phyloP scores from a whole-genome alignment of 2,113 vertebrate genomes.

The Periophthalmodon schlosseri region DNA sequence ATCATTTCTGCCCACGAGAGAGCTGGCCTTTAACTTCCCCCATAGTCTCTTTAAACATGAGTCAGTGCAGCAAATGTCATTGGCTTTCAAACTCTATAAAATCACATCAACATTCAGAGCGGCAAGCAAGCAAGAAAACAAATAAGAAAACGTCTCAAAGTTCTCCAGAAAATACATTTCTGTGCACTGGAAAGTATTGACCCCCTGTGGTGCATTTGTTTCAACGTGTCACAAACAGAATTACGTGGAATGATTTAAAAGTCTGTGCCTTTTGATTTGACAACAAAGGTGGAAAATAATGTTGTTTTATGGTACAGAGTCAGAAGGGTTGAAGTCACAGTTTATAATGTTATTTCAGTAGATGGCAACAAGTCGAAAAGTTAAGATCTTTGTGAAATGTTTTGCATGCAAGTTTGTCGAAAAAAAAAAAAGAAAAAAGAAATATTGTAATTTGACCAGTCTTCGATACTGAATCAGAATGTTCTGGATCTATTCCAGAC shows the following conservation, averaged over 20 bases:
- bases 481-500: no score
- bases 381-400: no score
- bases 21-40: constrained; percentile 16
- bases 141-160: neutral
- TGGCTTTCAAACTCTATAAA: constrained; percentile 12
- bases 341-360: neutral
- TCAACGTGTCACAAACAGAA: neutral
- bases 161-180: neutral
- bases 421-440: no score
- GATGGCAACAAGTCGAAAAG: no score
- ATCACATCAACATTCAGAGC: constrained; percentile 17
- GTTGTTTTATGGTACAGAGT: neutral
- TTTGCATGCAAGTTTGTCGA: no score
- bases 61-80: constrained; percentile 27
- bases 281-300: neutral
- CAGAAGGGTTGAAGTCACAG: neutral
- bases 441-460: no score
- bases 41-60: constrained; percentile 6
- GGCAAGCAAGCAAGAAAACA: constrained; percentile 5
- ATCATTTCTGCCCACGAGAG: constrained; percentile 27
- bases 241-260: neutral
- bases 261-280: neutral
- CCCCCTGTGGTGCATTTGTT: neutral
- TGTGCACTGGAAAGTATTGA: neutral
- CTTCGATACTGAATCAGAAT: no score